Percentiles rank a stretch among this genome's conserved stretches.
phyloP scores from a whole-genome alignment of 2,113 vertebrate species.

The Maccullochella peelii region DNA sequence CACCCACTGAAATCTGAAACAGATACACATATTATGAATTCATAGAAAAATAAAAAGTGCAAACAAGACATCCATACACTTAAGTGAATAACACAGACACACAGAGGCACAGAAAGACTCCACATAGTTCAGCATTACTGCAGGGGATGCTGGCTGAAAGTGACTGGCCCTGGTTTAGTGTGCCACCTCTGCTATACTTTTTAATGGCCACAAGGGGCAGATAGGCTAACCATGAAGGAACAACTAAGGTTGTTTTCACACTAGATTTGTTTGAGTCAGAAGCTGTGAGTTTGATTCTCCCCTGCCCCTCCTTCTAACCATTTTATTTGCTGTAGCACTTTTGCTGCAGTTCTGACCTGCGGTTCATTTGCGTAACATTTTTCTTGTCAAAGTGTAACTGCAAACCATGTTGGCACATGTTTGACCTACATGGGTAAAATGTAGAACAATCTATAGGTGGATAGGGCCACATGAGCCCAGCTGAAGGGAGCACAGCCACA shows the following conservation, averaged over 20 bases:
- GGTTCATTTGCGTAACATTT: background rate
- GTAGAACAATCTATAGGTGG: background rate
- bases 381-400: background rate
- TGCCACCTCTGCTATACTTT: background rate
- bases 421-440: background rate
- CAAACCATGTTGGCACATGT: background rate
- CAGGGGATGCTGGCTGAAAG: background rate
- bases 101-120: background rate
- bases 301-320: background rate
- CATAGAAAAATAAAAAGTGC: background rate
- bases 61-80: background rate
- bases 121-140: too few species aligned
- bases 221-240: background rate
- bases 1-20: slow-evolving; percentile 13
- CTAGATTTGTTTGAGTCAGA: background rate
- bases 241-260: background rate
- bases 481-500: background rate
- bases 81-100: background rate
- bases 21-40: background rate
- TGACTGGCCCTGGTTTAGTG: background rate
- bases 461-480: background rate
- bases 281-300: background rate
- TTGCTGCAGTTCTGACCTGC: background rate
- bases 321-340: slow-evolving; percentile 2
- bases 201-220: background rate